A percentile compares a stretch with the other conserved stretches of the same genome.
Evolutionary conservation across 2,888 invertebrate species (phyloP).

Genomic region (Kuschelorhynchus macadamiae): DNA sequence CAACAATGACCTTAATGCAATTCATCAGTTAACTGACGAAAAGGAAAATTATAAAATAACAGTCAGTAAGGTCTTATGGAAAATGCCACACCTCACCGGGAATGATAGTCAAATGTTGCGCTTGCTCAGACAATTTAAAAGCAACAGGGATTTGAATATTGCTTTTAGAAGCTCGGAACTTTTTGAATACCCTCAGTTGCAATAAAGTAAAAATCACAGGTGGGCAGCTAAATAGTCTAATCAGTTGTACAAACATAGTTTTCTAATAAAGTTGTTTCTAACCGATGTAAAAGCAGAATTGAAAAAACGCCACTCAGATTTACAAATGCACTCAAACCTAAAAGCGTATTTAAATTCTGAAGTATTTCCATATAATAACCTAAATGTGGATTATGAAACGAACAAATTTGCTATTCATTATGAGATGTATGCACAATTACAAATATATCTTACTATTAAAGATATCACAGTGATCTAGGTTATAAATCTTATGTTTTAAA

Average conservation of each 20-base stretch:
- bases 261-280: constrained; percentile 62
- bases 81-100: constrained; percentile 6
- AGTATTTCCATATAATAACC: constrained; percentile 61
- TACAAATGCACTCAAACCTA: no score
- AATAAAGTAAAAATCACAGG: constrained; percentile 56
- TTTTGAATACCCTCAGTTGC: constrained; percentile 62
- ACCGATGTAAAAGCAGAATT: constrained; percentile 47
- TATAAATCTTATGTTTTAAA: background rate
- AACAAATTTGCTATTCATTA: constrained; percentile 55
- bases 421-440: constrained; percentile 57
- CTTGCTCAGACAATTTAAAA: constrained; percentile 1
- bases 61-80: constrained; percentile 6
- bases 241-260: constrained; percentile 57
- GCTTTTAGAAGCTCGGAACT: constrained; percentile 63
- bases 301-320: background rate
- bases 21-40: background rate
- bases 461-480: constrained; percentile 36
- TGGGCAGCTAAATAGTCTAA: constrained; percentile 46
- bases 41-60: constrained; percentile 3
- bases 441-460: constrained; percentile 51
- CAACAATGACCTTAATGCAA: constrained; percentile 1
- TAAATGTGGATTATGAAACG: constrained; percentile 56
- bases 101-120: background rate
- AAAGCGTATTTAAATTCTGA: constrained; percentile 59
- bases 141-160: constrained; percentile 30